Percentiles rank a stretch among this genome's conserved stretches.
These are phyloP conservation scores for Schlechtendalia chinensis DNA, from an alignment of 1,140 invertebrate species.

Conservation along the genomic window DNA sequence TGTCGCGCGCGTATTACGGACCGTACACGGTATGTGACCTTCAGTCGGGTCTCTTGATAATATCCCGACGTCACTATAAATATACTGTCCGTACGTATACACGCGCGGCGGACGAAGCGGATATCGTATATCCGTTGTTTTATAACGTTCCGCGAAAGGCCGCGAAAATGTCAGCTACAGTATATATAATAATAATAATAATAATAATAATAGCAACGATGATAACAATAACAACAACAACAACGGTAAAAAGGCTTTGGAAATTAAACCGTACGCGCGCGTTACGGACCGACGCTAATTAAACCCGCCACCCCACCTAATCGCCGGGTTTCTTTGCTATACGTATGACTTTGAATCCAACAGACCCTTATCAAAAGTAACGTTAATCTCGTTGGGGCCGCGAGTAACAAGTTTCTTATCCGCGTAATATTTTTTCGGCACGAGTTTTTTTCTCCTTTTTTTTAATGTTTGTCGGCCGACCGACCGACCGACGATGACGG, in stretches of 20 bases:
- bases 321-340: not conserved
- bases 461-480: too few relatives aligned
- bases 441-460: not conserved
- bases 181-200: not conserved
- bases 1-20: too few relatives aligned
- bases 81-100: too few relatives aligned
- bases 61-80: too few relatives aligned
- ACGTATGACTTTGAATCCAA: not conserved
- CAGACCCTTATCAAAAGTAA: conserved; percentile 26
- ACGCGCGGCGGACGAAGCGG: not conserved
- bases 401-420: not conserved
- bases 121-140: conserved; percentile 32
- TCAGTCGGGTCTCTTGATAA: conserved; percentile 36
- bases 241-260: conserved; percentile 5
- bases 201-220: too few relatives aligned
- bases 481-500: not conserved
- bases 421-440: not conserved
- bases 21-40: conserved; percentile 12
- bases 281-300: conserved; percentile 12
- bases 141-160: conserved; percentile 27
- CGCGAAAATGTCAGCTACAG: conserved; percentile 24
- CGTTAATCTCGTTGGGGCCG: not conserved
- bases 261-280: not conserved
- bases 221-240: not conserved
- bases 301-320: not conserved